Conservation (phyloP, 2,888 invertebrate genomes). For the Drosophila mayaguana region DNA sequence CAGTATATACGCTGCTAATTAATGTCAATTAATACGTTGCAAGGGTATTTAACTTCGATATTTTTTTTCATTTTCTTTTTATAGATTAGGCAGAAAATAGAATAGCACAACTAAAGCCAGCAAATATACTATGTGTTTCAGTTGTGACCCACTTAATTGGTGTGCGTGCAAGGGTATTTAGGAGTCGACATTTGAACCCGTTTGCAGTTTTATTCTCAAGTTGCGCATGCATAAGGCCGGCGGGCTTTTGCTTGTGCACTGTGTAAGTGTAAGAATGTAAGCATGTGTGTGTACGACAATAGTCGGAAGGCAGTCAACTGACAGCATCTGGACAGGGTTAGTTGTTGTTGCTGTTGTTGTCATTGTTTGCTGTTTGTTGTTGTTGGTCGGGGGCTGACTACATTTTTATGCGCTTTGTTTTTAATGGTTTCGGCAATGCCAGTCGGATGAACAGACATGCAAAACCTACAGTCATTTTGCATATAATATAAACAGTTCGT, state of each 20-base stretch:
- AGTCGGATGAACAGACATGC: conserved; percentile 16
- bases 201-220: conserved; percentile 34
- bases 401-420: conserved; percentile 63
- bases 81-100: background rate
- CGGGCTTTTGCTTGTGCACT: conserved; percentile 37
- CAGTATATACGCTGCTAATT: background rate
- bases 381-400: conserved; percentile 14
- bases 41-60: background rate
- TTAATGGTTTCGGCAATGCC: conserved; percentile 61
- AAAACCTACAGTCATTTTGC: conserved; percentile 2
- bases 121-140: background rate
- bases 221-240: conserved; percentile 54
- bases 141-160: background rate
- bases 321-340: conserved; percentile 53
- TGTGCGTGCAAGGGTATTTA: conserved; percentile 9
- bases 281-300: conserved; percentile 29
- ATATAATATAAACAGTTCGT: conserved; percentile 26
- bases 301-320: conserved; percentile 61
- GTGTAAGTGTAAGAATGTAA: conserved; percentile 7
- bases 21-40: background rate
- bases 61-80: background rate
- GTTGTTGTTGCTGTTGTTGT: conserved; percentile 24
- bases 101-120: too few relatives aligned
- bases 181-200: background rate
- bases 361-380: conserved; percentile 16